These are phyloP conservation scores for human (Homo sapiens) DNA, from an alignment of 2,113 vertebrate species.

Conservation along the genomic window DNA sequence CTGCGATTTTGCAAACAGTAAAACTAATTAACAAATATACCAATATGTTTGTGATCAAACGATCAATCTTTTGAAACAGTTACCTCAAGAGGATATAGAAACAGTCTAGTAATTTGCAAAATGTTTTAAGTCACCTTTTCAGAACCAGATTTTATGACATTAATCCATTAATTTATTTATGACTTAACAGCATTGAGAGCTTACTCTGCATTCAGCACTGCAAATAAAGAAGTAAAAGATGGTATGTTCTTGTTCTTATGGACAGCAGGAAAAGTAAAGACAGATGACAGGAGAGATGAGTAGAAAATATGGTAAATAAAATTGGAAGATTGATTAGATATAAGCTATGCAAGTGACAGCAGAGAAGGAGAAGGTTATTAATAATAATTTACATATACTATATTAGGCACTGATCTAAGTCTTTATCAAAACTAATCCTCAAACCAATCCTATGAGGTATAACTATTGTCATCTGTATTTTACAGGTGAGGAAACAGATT, in stretches of 20 bases:
- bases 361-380: not conserved
- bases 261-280: not conserved
- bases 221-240: not conserved
- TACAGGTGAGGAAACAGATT: not conserved
- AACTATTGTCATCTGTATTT: not conserved
- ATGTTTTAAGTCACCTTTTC: not conserved
- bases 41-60: not conserved
- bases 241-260: not conserved
- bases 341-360: not conserved
- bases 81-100: not conserved
- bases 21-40: not conserved
- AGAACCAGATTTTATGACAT: not conserved
- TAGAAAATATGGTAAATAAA: not conserved
- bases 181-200: not conserved
- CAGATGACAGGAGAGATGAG: not conserved
- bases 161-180: not conserved
- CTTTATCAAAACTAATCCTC: constrained; percentile 4
- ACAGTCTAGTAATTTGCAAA: not conserved
- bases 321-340: not conserved
- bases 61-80: not conserved
- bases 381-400: not conserved
- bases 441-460: not conserved
- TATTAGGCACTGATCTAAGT: not conserved
- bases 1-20: not conserved
- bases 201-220: not conserved